Evolutionary conservation across 2,888 invertebrate species (phyloP).

Genomic region (Mimumesa dahlbomi): DNA sequence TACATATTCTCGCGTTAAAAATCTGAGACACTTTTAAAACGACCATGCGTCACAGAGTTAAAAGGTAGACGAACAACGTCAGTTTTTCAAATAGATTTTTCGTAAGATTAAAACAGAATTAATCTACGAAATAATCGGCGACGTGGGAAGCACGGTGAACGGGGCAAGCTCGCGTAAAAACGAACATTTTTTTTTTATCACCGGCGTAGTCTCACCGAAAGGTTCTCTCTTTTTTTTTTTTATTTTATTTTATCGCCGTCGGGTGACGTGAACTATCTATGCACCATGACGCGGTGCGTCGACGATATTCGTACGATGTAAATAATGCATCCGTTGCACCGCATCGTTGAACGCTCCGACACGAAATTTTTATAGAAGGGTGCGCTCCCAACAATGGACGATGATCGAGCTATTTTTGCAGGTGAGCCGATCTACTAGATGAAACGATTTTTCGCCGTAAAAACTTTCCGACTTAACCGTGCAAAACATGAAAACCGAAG

Average conservation of each 20-base stretch:
- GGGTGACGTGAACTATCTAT: constrained; percentile 65
- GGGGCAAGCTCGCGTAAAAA: constrained; percentile 20
- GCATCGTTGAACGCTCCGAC: constrained; percentile 38
- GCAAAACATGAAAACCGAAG: background rate
- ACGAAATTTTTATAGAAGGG: constrained; percentile 55
- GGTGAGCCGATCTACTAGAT: constrained; percentile 48
- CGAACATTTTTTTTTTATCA: constrained; percentile 7
- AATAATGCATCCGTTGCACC: constrained; percentile 52
- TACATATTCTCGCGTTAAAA: too few relatives aligned
- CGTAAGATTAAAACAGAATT: too few relatives aligned
- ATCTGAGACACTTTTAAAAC: too few relatives aligned
- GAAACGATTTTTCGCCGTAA: constrained; percentile 46
- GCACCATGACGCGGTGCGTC: constrained; percentile 37
- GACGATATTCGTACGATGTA: constrained; percentile 43
- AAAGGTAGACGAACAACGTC: too few relatives aligned
- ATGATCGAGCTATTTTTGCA: constrained; percentile 66
- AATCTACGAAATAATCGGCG: too few relatives aligned
- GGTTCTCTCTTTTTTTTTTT: background rate
- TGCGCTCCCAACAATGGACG: constrained; percentile 48
- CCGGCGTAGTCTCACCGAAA: background rate
- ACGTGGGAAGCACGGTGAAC: too few relatives aligned
- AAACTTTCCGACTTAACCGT: background rate
- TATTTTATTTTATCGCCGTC: constrained; percentile 38
- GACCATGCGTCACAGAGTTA: too few relatives aligned
- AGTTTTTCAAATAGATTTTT: too few relatives aligned